Evolutionary conservation across 2,888 invertebrate genomes (phyloP).

Genomic region (Sinopyrophorus schimmeli): DNA sequence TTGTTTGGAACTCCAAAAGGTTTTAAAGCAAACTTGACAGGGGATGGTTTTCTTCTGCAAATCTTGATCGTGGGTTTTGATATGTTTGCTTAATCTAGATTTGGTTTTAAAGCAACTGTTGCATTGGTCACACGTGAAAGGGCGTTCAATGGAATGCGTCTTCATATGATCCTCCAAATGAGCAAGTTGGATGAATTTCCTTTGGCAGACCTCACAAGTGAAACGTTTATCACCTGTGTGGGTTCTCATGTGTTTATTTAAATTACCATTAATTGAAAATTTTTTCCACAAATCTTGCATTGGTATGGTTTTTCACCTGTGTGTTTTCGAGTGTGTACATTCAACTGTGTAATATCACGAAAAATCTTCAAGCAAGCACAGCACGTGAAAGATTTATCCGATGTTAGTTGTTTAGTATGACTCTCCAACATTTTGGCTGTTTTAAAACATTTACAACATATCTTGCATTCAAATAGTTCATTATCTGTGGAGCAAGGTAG

Average conservation of each 20-base stretch:
- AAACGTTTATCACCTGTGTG: slow-evolving; percentile 46
- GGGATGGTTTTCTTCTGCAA: slow-evolving; percentile 41
- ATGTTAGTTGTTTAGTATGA: slow-evolving; percentile 40
- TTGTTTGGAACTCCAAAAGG: slow-evolving; percentile 45
- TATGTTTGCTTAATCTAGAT: slow-evolving; percentile 46
- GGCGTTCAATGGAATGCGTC: slow-evolving; percentile 48
- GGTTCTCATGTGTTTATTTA: slow-evolving; percentile 49
- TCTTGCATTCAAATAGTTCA: slow-evolving; percentile 38
- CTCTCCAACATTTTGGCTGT: slow-evolving; percentile 36
- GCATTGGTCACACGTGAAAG: slow-evolving; percentile 48
- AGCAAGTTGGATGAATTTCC: slow-evolving; percentile 49
- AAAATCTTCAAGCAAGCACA: slow-evolving; percentile 48
- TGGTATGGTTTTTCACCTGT: slow-evolving; percentile 51
- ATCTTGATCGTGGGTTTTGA: slow-evolving; percentile 41
- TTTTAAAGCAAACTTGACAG: slow-evolving; percentile 44
- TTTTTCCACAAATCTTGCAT: slow-evolving; percentile 47
- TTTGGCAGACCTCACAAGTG: slow-evolving; percentile 46
- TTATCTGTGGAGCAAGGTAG: too few species aligned
- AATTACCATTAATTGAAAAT: slow-evolving; percentile 51
- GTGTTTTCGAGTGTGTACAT: slow-evolving; percentile 47
- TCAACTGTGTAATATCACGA: slow-evolving; percentile 48
- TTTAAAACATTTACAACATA: slow-evolving; percentile 42
- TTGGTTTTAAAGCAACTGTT: slow-evolving; percentile 48
- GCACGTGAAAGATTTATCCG: slow-evolving; percentile 43
- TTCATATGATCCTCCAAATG: slow-evolving; percentile 50